Evolutionary conservation across 1,140 invertebrate species (phyloP), one percentile per base, ranked within the genome.

Genomic region (Cydia splendana): DNA sequence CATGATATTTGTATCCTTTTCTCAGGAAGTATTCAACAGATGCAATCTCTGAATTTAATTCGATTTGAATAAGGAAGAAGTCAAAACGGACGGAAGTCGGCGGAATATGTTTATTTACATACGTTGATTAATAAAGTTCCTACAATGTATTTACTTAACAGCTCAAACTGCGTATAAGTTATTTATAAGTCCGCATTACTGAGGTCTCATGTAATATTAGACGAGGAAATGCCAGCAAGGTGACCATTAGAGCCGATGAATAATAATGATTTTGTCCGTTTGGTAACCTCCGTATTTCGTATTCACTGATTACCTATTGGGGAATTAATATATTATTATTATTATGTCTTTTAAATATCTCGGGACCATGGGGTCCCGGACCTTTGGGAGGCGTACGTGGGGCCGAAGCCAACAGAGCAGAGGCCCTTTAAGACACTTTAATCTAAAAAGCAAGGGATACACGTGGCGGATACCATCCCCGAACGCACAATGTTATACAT

Each of bases 101-200:
- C 65, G n/a, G n/a, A 71, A 38, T 28, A 0, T 69, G 34, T 18
- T 71, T 42, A 42, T 71, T 71, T 71, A 42, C 30, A 38, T 71
- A 42, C 30, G 34, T 42, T 38, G 34, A 71, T 71, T 71, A 69
- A 69, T 65, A 28, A 62, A 24, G 15, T 28, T 18, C 62, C 5
- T 34, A 38, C 57, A 62, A 18, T 69, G 9, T 71, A 71, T 38
- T 38, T 38, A 38, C 67, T 18, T 71, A 71, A 7, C 30, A 18
- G 67, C 67, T 10, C 15, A 38, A 38, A n/a, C 67, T 71, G 18
- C 67, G 67, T 71, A 71, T 38, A 42, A 45, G 34, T 38, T 71
- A 71, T 71, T 71, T 71, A 71, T 71, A 71, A 62, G 18, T 71
- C 67, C 18, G 67, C n/a, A 71, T 38, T 71, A 71, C 67, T 69